phyloP scores from a whole-genome alignment of 2,113 vertebrate genomes.

The Atrichornis clamosus region DNA sequence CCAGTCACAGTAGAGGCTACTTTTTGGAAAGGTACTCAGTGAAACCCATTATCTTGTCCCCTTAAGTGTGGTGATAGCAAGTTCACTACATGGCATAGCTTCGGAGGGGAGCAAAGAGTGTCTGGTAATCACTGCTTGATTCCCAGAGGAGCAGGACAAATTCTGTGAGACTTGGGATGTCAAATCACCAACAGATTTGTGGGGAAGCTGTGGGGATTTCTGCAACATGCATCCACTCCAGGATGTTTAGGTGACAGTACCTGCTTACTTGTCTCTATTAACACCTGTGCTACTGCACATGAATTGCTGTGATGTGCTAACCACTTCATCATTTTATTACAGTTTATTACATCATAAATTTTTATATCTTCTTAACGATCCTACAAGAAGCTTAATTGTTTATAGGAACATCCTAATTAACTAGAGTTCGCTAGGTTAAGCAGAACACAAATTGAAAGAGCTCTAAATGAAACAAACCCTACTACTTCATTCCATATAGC shows the following conservation, averaged over 20 bases:
- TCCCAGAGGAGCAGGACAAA: neutral
- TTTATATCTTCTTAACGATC: conserved; percentile 80
- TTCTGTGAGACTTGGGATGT: neutral
- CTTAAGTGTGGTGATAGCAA: neutral
- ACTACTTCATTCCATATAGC: conserved; percentile 1
- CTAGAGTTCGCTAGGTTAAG: conserved; percentile 75
- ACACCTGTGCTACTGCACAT: conserved; percentile 36
- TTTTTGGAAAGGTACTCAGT: neutral
- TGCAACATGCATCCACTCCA: neutral
- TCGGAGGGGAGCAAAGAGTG: neutral
- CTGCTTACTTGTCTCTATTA: conserved; percentile 31
- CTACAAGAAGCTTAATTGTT: conserved; percentile 79
- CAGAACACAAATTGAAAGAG: conserved; percentile 73
- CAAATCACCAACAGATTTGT: neutral
- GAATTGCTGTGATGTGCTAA: conserved; percentile 59
- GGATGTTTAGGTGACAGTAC: neutral
- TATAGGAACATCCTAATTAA: conserved; percentile 79
- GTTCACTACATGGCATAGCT: neutral
- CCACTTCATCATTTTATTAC: conserved; percentile 77
- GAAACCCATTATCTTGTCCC: neutral
- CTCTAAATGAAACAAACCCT: conserved; percentile 64
- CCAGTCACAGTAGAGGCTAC: neutral
- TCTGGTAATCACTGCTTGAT: neutral
- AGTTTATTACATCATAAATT: conserved; percentile 81
- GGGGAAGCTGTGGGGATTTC: neutral